Conservation (phyloP, 2,888 invertebrate genomes). For the Chironomus riparius region DNA sequence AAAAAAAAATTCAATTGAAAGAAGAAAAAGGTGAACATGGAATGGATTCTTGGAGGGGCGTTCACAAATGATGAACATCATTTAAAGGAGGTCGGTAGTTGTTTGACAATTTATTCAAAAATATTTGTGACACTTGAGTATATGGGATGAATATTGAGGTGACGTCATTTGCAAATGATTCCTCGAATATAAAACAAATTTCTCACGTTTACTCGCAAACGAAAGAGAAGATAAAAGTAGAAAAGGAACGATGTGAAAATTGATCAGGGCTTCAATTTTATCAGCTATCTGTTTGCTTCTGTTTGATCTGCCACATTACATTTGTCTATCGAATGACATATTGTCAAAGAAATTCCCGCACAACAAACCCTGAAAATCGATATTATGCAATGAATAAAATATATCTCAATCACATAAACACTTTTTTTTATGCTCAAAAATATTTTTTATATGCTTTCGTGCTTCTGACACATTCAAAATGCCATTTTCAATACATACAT, state of each 20-base stretch:
- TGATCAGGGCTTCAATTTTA: too few relatives aligned
- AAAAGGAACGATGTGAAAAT: neutral
- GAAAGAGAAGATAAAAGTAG: neutral
- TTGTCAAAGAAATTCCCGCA: neutral
- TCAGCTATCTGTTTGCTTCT: too few relatives aligned
- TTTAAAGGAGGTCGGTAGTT: too few relatives aligned
- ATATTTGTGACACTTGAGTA: too few relatives aligned
- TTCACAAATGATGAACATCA: too few relatives aligned
- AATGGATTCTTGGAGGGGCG: neutral
- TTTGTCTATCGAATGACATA: neutral
- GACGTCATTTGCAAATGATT: neutral
- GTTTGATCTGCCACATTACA: too few relatives aligned
- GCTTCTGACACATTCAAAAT: conserved; percentile 2
- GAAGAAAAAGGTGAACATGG: neutral
- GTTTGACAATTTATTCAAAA: too few relatives aligned
- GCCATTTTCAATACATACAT: neutral
- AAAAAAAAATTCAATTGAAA: neutral
- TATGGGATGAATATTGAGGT: too few relatives aligned
- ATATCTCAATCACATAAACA: conserved; percentile 15
- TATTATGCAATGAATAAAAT: conserved; percentile 14
- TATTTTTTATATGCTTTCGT: neutral
- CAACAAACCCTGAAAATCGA: neutral
- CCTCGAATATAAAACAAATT: too few relatives aligned
- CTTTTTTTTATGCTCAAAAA: conserved; percentile 2
- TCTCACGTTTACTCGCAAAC: neutral